Conservation (phyloP, 2,113 vertebrate genomes). For the Ranitomeya variabilis region DNA sequence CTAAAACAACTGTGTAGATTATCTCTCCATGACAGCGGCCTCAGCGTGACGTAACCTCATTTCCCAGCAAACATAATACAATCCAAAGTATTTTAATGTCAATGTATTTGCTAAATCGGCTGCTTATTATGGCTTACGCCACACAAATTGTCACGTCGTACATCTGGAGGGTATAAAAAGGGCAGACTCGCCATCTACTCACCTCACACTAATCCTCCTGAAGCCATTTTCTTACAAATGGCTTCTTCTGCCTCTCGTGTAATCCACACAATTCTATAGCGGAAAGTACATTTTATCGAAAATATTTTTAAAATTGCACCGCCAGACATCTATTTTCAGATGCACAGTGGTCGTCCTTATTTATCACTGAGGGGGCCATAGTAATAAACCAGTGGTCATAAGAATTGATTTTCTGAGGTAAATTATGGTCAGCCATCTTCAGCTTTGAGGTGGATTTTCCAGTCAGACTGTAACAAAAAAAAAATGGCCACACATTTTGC, state of each 20-base stretch:
- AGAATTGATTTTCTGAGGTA: constrained; percentile 2
- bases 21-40: constrained; percentile 20
- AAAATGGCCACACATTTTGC: not conserved
- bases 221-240: not conserved
- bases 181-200: not conserved
- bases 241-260: not conserved
- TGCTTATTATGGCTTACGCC: constrained; percentile 11
- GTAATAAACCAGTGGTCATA: not conserved
- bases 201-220: constrained; percentile 1
- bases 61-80: constrained; percentile 19
- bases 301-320: not conserved
- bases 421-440: not conserved
- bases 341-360: not conserved
- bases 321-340: not conserved
- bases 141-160: not conserved
- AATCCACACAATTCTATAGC: not conserved
- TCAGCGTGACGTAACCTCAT: constrained; percentile 20
- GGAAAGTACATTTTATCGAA: not conserved
- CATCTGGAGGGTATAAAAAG: constrained; percentile 19
- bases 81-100: not conserved
- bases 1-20: not conserved
- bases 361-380: not conserved
- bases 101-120: not conserved
- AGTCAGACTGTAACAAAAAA: not conserved
- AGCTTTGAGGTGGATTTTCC: not conserved